Evolutionary conservation across 2,113 vertebrate species (phyloP).

Genomic region (Nesospiza acunhae): DNA sequence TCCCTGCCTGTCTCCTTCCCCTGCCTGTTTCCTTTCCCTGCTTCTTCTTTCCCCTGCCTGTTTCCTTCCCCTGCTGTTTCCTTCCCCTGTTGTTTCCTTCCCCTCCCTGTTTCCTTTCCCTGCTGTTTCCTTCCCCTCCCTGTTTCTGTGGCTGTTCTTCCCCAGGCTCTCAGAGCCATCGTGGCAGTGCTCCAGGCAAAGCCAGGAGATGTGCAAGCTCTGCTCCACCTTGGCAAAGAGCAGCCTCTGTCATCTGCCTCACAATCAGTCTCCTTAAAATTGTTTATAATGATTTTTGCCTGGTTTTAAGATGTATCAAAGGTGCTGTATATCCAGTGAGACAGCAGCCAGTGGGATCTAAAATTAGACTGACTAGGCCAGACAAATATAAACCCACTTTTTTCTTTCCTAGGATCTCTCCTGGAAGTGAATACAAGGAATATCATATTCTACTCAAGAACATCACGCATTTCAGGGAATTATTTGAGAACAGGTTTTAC

Average conservation of each 20-base stretch:
- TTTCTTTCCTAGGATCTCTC: not conserved
- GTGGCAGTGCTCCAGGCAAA: not conserved
- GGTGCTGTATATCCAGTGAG: not conserved
- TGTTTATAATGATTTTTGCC: conserved; percentile 10
- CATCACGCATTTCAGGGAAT: conserved; percentile 22
- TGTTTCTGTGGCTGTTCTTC: not conserved
- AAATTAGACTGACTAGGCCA: not conserved
- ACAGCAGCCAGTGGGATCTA: not conserved
- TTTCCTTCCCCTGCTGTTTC: too few species aligned
- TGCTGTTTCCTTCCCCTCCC: too few species aligned
- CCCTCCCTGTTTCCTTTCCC: too few species aligned
- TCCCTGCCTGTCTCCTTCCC: too few species aligned
- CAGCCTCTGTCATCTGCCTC: not conserved
- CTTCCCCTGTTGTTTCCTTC: too few species aligned
- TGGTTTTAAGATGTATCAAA: not conserved
- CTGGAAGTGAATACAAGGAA: not conserved
- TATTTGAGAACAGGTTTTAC: conserved; percentile 37
- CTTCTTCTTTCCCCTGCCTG: too few species aligned
- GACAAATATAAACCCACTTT: not conserved
- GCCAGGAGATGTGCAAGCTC: not conserved
- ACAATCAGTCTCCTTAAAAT: not conserved
- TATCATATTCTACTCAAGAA: conserved; percentile 16
- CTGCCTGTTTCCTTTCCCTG: too few species aligned
- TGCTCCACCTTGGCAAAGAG: not conserved
- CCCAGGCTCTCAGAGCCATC: not conserved